phyloP scores from a whole-genome alignment of 2,888 invertebrate genomes.

The Diogma glabrata region DNA sequence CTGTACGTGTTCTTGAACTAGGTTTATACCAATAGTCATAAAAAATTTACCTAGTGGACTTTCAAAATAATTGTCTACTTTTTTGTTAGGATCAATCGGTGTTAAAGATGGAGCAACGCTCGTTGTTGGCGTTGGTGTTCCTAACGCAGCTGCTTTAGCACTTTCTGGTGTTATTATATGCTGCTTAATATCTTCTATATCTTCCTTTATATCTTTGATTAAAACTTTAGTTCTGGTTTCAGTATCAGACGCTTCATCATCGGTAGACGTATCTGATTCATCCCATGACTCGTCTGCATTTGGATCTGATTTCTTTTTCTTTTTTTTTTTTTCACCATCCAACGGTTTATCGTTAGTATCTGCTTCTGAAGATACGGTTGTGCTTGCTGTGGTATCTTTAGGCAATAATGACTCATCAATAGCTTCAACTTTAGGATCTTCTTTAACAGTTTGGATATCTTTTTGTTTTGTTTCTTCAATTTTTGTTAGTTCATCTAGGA shows the following conservation, averaged over 20 bases:
- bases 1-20: constrained; percentile 89
- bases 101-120: constrained; percentile 21
- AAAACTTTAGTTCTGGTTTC: constrained; percentile 38
- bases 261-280: constrained; percentile 39
- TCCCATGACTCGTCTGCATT: constrained; percentile 50
- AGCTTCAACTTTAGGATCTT: constrained; percentile 27
- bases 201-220: constrained; percentile 44
- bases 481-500: constrained; percentile 48
- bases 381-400: not conserved
- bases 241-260: constrained; percentile 40
- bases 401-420: not conserved
- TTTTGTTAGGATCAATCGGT: constrained; percentile 31
- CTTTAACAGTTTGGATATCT: constrained; percentile 26
- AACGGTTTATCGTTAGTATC: constrained; percentile 23
- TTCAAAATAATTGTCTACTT: constrained; percentile 65
- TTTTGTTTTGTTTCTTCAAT: constrained; percentile 38
- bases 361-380: constrained; percentile 28
- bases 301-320: constrained; percentile 27
- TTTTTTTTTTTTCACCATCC: constrained; percentile 33
- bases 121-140: constrained; percentile 22
- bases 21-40: constrained; percentile 78
- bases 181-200: constrained; percentile 41
- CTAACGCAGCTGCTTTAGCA: constrained; percentile 24
- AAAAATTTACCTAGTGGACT: constrained; percentile 83
- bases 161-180: constrained; percentile 36